Evolutionary conservation across 2,888 invertebrate genomes (phyloP).

Genomic region (Tetragnatha montana): DNA sequence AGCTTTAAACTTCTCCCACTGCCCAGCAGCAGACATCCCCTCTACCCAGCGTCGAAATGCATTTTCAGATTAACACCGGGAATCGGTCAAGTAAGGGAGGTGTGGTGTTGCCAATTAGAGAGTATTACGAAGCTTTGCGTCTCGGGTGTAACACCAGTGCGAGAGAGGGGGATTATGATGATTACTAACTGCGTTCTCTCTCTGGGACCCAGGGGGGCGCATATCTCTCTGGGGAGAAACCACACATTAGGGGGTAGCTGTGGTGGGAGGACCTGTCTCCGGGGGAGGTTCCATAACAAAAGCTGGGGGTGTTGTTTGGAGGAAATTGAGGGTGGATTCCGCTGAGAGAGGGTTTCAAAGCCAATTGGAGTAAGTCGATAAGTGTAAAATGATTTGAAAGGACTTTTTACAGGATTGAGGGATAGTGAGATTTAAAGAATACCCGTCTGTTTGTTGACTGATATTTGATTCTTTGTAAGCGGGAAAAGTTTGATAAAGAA

Average conservation of each 20-base stretch:
- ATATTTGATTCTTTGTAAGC: too few relatives aligned
- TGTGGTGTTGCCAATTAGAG: slow-evolving; percentile 57
- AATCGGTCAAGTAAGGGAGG: slow-evolving; percentile 8
- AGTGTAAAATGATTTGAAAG: too few relatives aligned
- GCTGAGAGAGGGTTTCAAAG: too few relatives aligned
- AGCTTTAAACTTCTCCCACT: not conserved
- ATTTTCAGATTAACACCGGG: slow-evolving; percentile 41
- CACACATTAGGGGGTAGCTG: not conserved
- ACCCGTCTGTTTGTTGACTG: too few relatives aligned
- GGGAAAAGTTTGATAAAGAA: too few relatives aligned
- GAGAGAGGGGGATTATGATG: slow-evolving; percentile 20
- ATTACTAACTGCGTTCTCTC: not conserved
- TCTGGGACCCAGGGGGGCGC: not conserved
- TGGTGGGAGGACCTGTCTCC: not conserved
- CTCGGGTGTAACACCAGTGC: slow-evolving; percentile 14
- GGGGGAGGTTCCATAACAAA: not conserved
- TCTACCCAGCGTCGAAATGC: slow-evolving; percentile 16
- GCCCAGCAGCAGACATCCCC: not conserved
- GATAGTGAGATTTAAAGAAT: too few relatives aligned
- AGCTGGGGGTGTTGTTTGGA: too few relatives aligned
- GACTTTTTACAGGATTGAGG: too few relatives aligned
- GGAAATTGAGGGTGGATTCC: too few relatives aligned
- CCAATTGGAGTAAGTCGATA: too few relatives aligned
- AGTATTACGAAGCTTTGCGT: slow-evolving; percentile 48
- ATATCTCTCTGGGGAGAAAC: slow-evolving; percentile 18